phyloP scores from a whole-genome alignment of 1,140 invertebrate species.

The Anastrepha obliqua region DNA sequence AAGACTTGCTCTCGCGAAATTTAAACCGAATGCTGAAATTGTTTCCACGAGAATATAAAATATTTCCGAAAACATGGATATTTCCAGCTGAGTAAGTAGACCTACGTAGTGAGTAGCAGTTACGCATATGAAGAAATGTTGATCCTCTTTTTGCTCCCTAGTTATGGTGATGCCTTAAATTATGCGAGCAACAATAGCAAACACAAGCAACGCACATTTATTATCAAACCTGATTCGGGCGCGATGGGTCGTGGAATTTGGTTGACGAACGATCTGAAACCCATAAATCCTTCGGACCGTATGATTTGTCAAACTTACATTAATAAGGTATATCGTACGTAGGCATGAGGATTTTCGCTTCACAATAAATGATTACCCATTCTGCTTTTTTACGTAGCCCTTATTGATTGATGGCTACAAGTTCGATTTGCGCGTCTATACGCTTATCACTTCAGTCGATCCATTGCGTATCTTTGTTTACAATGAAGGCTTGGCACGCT shows the following conservation, averaged over 20 bases:
- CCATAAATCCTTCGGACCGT: conserved; percentile 85
- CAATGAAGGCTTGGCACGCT: conserved; percentile 94
- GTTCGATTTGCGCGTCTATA: conserved; percentile 97
- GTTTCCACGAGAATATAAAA: conserved; percentile 91
- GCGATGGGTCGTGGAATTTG: conserved; percentile 92
- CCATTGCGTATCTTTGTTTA: conserved; percentile 95
- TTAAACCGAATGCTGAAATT: conserved; percentile 89
- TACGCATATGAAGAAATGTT: neutral
- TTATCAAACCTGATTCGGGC: conserved; percentile 91
- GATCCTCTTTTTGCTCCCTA: conserved; percentile 28
- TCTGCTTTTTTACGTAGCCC: conserved; percentile 75
- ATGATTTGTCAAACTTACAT: conserved; percentile 90
- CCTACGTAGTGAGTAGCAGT: neutral
- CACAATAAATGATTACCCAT: neutral
- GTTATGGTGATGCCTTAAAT: conserved; percentile 70
- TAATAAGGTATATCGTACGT: conserved; percentile 67
- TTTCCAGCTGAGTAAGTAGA: conserved; percentile 87
- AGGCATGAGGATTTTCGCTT: conserved; percentile 49
- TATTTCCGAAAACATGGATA: conserved; percentile 96
- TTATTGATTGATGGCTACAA: conserved; percentile 97
- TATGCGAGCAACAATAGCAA: conserved; percentile 77
- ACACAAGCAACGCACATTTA: conserved; percentile 82
- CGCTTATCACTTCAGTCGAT: conserved; percentile 94
- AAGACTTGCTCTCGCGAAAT: conserved; percentile 89
- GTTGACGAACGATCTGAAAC: conserved; percentile 84